phyloP scores from a whole-genome alignment of 2,113 vertebrate species.

The Acanthisitta chloris region DNA sequence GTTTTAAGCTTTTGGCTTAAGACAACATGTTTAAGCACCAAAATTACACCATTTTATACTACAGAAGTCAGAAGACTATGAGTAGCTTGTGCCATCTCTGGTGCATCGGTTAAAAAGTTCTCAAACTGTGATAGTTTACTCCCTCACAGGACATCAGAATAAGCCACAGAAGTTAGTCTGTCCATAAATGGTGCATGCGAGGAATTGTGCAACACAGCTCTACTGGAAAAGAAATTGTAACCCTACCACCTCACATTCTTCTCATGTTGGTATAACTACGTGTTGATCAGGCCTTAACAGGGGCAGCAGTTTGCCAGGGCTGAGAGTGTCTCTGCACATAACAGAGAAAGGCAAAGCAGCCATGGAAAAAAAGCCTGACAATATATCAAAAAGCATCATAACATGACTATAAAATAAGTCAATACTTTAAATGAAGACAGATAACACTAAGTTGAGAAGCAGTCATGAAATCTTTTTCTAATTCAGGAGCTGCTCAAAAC shows the following conservation, averaged over 20 bases:
- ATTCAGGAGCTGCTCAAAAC: not conserved
- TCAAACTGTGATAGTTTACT: not conserved
- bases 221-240: not conserved
- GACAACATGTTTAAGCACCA: not conserved
- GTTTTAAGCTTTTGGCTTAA: not conserved
- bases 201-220: not conserved
- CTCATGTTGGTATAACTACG: not conserved
- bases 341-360: not conserved
- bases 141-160: not conserved
- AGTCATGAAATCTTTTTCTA: not conserved
- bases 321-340: not conserved
- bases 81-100: not conserved
- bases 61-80: not conserved
- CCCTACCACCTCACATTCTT: not conserved
- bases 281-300: not conserved
- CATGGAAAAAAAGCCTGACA: not conserved
- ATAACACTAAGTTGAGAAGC: not conserved
- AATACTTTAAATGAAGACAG: not conserved
- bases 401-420: not conserved
- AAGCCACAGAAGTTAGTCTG: not conserved
- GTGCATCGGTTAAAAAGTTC: not conserved
- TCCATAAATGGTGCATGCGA: not conserved
- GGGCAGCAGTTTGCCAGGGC: not conserved
- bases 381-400: not conserved
- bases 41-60: not conserved